These are phyloP conservation scores for Pagetopsis macropterus DNA, from an alignment of 2,797 vertebrate genomes.

Conservation along the genomic window DNA sequence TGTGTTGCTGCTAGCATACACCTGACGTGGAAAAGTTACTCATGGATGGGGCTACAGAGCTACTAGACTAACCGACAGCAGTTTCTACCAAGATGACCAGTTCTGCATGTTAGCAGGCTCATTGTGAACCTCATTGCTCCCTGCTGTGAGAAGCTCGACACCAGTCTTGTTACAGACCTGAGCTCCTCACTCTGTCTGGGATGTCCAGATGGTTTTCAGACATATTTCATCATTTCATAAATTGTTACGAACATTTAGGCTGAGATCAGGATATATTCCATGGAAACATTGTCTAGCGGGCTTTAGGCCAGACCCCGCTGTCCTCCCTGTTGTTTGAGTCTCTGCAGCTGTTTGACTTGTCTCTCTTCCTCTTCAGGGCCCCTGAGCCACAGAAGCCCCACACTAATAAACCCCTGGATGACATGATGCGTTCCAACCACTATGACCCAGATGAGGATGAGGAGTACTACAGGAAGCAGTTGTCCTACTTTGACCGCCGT, in stretches of 20 bases:
- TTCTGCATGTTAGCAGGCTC: neutral
- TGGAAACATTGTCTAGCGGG: neutral
- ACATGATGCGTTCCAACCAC: slow-evolving; percentile 90
- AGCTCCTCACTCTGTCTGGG: neutral
- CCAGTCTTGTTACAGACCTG: neutral
- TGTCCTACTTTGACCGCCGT: slow-evolving; percentile 96
- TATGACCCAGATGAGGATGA: slow-evolving; percentile 96
- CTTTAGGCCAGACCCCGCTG: neutral
- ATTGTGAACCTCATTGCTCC: neutral
- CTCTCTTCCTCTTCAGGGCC: slow-evolving; percentile 78
- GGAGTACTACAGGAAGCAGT: slow-evolving; percentile 96
- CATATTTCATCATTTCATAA: neutral
- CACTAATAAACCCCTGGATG: slow-evolving; percentile 89
- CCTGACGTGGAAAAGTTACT: no score
- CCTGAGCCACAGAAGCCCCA: slow-evolving; percentile 97
- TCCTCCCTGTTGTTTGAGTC: slow-evolving; percentile 2
- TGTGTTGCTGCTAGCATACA: no score
- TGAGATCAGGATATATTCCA: neutral
- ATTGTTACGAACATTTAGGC: neutral
- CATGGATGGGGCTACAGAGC: no score
- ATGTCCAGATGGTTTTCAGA: neutral
- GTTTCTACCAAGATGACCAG: neutral
- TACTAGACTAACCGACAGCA: no score
- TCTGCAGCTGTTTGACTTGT: slow-evolving; percentile 16
- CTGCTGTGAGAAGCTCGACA: neutral